These are phyloP conservation scores for Melangyna quadrimaculata DNA, from an alignment of 2,888 invertebrate genomes.

Conservation along the genomic window DNA sequence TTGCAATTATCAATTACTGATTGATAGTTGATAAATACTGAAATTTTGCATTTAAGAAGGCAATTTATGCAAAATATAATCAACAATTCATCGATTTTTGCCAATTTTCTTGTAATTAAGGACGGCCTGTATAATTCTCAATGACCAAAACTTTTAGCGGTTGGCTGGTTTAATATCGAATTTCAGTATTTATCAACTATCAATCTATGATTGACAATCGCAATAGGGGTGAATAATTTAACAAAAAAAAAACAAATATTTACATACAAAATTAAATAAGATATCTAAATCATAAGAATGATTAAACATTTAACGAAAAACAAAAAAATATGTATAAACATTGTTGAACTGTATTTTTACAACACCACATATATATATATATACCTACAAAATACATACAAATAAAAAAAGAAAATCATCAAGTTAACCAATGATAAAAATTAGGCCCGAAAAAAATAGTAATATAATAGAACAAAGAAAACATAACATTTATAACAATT, in stretches of 20 bases:
- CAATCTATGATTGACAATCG: too few species aligned
- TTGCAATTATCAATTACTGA: too few species aligned
- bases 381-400: constrained; percentile 43
- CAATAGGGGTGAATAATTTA: too few species aligned
- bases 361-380: constrained; percentile 54
- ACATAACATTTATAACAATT: constrained; percentile 5
- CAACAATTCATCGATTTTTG: too few species aligned
- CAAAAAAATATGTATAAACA: constrained; percentile 64
- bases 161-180: too few species aligned
- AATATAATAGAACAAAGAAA: constrained; percentile 8
- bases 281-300: constrained; percentile 61
- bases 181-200: too few species aligned
- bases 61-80: too few species aligned
- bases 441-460: constrained; percentile 18
- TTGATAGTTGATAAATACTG: too few species aligned
- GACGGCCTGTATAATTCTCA: too few species aligned
- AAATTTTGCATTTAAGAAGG: too few species aligned
- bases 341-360: constrained; percentile 71
- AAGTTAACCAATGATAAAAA: constrained; percentile 45
- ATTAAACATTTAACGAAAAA: constrained; percentile 64
- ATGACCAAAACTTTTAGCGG: too few species aligned
- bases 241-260: constrained; percentile 55
- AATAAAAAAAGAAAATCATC: constrained; percentile 34
- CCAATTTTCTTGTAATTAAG: too few species aligned
- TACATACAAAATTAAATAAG: constrained; percentile 69